phyloP scores from a whole-genome alignment of 64 coral and sea anemone genomes.

The Cladopsammia gracilis region DNA sequence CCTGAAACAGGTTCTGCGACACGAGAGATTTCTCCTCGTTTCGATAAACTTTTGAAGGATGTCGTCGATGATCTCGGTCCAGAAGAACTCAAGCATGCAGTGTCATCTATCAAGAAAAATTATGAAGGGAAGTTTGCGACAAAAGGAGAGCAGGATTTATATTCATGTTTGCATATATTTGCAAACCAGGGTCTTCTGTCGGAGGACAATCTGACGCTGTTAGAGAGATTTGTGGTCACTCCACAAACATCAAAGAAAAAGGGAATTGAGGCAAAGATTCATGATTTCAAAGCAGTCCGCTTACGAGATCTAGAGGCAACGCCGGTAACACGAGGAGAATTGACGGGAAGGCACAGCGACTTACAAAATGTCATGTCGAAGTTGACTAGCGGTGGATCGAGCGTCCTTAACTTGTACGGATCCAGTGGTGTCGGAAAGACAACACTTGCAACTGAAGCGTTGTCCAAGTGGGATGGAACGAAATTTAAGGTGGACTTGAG shows the following conservation, averaged over 20 bases:
- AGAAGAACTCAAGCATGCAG: conserved; percentile 15
- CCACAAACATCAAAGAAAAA: conserved; percentile 33
- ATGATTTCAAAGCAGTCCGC: not conserved
- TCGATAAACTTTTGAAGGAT: conserved; percentile 9
- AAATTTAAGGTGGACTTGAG: conserved; percentile 31
- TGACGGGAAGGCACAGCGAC: conserved; percentile 30
- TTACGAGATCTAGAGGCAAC: not conserved
- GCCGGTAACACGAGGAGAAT: not conserved
- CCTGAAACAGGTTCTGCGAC: not conserved
- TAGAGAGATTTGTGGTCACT: conserved; percentile 20
- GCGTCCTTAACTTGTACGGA: conserved; percentile 36
- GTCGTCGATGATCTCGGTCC: not conserved
- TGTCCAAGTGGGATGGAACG: not conserved
- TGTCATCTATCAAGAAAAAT: conserved; percentile 21
- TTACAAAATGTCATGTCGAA: not conserved
- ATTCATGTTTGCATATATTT: conserved; percentile 21
- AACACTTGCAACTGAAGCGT: not conserved
- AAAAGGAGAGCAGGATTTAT: conserved; percentile 6
- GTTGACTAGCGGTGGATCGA: not conserved
- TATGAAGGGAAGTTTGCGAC: conserved; percentile 11
- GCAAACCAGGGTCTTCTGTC: conserved; percentile 17
- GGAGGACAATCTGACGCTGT: conserved; percentile 43
- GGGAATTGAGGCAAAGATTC: conserved; percentile 8
- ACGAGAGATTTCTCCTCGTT: conserved; percentile 23
- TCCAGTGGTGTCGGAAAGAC: conserved; percentile 36